Conservation (phyloP, 1,140 invertebrate genomes). For the Ptiloglossa arizonensis region DNA sequence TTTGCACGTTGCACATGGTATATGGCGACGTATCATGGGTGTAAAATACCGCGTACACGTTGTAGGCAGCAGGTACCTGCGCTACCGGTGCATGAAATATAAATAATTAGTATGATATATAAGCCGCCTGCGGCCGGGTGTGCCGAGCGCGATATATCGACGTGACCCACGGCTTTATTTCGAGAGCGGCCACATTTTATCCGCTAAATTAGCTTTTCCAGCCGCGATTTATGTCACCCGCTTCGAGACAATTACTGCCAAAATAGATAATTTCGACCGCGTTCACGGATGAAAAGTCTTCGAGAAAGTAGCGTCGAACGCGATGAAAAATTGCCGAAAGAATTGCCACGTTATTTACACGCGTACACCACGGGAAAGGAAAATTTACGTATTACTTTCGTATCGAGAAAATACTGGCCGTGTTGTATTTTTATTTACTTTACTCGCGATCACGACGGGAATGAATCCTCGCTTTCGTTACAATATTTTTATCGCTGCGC, state of each 20-base stretch:
- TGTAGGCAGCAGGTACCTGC: slow-evolving; percentile 54
- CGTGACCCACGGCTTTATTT: slow-evolving; percentile 74
- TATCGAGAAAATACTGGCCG: too few relatives aligned
- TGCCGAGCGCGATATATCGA: slow-evolving; percentile 71
- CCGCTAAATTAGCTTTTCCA: slow-evolving; percentile 72
- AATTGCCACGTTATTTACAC: background rate
- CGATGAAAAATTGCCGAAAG: background rate
- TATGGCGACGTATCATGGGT: slow-evolving; percentile 57
- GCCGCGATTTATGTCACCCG: slow-evolving; percentile 72
- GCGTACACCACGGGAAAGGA: too few relatives aligned
- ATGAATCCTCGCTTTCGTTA: too few relatives aligned
- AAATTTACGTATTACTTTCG: too few relatives aligned
- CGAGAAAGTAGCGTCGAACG: background rate
- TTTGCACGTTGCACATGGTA: slow-evolving; percentile 30
- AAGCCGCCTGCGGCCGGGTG: slow-evolving; percentile 65
- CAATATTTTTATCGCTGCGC: too few relatives aligned
- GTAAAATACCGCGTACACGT: slow-evolving; percentile 69
- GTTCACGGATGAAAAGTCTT: background rate
- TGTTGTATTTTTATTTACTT: too few relatives aligned
- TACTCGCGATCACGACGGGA: too few relatives aligned
- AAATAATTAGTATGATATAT: slow-evolving; percentile 79
- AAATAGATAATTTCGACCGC: slow-evolving; percentile 63
- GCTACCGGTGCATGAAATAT: slow-evolving; percentile 70
- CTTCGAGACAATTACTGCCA: slow-evolving; percentile 63
- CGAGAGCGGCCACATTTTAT: slow-evolving; percentile 71